These are phyloP conservation scores for Menidia beryllina DNA, from an alignment of 2,113 vertebrate genomes.

Conservation along the genomic window DNA sequence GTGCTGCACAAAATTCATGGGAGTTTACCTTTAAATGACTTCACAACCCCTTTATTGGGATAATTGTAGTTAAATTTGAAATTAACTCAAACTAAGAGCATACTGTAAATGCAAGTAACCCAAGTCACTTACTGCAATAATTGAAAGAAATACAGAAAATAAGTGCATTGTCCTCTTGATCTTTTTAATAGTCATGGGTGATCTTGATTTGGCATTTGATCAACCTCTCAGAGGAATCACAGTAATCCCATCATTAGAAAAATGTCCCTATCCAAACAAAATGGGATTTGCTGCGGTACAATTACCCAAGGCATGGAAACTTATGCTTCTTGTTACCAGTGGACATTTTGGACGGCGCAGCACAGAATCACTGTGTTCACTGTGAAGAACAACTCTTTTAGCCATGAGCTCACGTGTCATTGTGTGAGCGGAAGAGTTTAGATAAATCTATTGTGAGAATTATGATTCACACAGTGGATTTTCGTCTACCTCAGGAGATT, in stretches of 20 bases:
- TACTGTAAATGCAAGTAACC: neutral
- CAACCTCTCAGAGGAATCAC: neutral
- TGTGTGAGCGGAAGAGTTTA: neutral
- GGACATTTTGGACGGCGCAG: too few species aligned
- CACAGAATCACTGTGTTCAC: too few species aligned
- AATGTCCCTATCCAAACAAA: neutral
- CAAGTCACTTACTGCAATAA: neutral
- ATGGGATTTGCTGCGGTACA: too few species aligned
- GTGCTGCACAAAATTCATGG: too few species aligned
- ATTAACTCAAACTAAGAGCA: neutral
- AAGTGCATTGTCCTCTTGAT: too few species aligned
- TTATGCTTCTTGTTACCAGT: too few species aligned
- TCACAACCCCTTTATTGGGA: neutral
- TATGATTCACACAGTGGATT: neutral
- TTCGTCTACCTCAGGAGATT: too few species aligned
- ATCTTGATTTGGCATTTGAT: neutral
- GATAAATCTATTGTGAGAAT: neutral
- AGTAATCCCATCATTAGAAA: neutral
- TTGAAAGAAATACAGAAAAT: too few species aligned
- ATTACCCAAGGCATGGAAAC: too few species aligned
- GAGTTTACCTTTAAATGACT: neutral
- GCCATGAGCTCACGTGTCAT: too few species aligned
- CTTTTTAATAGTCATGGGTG: neutral
- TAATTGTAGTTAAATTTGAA: neutral
- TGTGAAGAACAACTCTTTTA: too few species aligned